Evolutionary conservation across 2,797 vertebrate species (phyloP).

Genomic region (Numenius phaeopus): DNA sequence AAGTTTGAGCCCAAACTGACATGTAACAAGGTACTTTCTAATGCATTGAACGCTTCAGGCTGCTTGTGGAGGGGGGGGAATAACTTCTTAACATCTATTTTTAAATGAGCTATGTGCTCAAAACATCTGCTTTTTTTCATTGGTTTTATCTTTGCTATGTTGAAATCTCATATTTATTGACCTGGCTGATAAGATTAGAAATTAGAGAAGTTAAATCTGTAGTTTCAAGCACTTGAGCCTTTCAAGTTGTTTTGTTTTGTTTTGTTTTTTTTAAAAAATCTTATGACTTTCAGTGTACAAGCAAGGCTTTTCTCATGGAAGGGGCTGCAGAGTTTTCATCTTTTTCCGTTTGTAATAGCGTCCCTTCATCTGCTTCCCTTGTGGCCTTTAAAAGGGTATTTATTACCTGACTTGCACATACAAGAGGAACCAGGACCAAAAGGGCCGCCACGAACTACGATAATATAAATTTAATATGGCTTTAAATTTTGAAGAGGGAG

Average conservation of each 20-base stretch:
- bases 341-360: not conserved
- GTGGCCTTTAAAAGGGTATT: not conserved
- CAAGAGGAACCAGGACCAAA: not conserved
- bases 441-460: not conserved
- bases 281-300: not conserved
- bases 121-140: not conserved
- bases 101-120: not conserved
- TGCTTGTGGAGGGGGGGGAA: not conserved
- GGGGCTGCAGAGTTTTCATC: not conserved
- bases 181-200: not conserved
- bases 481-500: not conserved
- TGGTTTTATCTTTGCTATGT: not conserved
- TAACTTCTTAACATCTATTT: not conserved
- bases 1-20: not conserved
- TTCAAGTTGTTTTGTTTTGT: not conserved
- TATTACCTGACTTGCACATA: not conserved
- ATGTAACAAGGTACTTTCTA: not conserved
- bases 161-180: not conserved
- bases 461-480: not conserved
- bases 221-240: not conserved
- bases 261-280: not conserved
- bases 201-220: not conserved
- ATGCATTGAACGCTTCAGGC: not conserved
- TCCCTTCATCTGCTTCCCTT: not conserved
- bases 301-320: not conserved